Evolutionary conservation across 1,140 invertebrate genomes (phyloP).

Genomic region (Antheraea pernyi): DNA sequence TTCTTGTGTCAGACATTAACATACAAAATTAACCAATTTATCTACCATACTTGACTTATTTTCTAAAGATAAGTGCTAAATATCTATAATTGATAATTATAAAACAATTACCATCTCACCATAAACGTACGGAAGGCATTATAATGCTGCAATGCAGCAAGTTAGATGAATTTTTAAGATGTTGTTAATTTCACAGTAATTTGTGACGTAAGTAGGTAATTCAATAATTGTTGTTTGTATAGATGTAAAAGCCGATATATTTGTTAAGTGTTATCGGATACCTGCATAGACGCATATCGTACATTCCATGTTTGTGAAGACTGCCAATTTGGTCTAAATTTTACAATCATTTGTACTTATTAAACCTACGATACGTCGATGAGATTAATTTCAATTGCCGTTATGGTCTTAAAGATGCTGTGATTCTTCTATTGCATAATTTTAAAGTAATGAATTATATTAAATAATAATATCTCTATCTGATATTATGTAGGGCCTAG

Average conservation of each 20-base stretch:
- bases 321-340: conserved; percentile 79
- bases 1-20: too few relatives aligned
- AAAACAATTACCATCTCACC: neutral
- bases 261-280: conserved; percentile 75
- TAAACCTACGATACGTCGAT: conserved; percentile 72
- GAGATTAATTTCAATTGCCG: conserved; percentile 73
- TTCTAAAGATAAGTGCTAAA: neutral
- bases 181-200: conserved; percentile 52
- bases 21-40: too few relatives aligned
- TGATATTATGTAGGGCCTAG: conserved; percentile 73
- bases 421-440: conserved; percentile 78
- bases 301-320: conserved; percentile 79
- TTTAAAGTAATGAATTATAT: conserved; percentile 65
- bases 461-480: conserved; percentile 67
- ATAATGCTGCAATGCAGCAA: conserved; percentile 1
- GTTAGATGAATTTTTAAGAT: conserved; percentile 21
- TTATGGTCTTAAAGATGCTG: conserved; percentile 77
- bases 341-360: conserved; percentile 68
- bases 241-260: conserved; percentile 71
- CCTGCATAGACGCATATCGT: conserved; percentile 78
- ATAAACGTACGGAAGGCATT: neutral
- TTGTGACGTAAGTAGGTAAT: conserved; percentile 61
- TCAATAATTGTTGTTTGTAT: conserved; percentile 70
- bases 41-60: neutral
- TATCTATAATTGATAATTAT: neutral